These are phyloP conservation scores for Meloe dianella DNA, from an alignment of 2,888 invertebrate species.

Conservation along the genomic window DNA sequence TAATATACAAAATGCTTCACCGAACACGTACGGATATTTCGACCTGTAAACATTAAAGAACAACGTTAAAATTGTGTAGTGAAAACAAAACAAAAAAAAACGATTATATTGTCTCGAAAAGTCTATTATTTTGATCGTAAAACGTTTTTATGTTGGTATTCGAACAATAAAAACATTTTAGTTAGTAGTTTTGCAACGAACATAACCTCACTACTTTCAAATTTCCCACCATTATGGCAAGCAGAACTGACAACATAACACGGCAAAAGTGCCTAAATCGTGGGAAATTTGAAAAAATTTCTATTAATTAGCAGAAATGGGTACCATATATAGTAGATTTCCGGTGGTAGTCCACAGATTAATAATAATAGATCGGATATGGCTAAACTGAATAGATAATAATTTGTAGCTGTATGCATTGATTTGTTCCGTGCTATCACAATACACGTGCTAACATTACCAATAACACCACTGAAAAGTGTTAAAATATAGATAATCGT, in stretches of 20 bases:
- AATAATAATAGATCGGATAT: constrained; percentile 81
- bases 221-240: no score
- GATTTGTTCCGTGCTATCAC: constrained; percentile 86
- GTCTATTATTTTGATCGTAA: no score
- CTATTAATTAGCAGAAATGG: neutral
- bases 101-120: no score
- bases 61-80: no score
- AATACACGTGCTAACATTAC: constrained; percentile 83
- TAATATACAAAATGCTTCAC: constrained; percentile 77
- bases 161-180: no score
- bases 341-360: constrained; percentile 80
- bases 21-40: constrained; percentile 76
- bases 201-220: no score
- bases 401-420: constrained; percentile 84
- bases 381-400: constrained; percentile 84
- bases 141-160: no score
- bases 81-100: no score
- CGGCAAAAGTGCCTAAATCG: neutral
- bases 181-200: no score
- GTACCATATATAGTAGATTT: constrained; percentile 78
- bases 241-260: no score
- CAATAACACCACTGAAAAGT: constrained; percentile 79
- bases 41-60: constrained; percentile 61
- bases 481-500: constrained; percentile 77
- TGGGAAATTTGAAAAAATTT: neutral